Percentiles rank a stretch among this genome's conserved stretches.
These are phyloP conservation scores for Morone saxatilis DNA, from an alignment of 2,113 vertebrate genomes.

Conservation along the genomic window DNA sequence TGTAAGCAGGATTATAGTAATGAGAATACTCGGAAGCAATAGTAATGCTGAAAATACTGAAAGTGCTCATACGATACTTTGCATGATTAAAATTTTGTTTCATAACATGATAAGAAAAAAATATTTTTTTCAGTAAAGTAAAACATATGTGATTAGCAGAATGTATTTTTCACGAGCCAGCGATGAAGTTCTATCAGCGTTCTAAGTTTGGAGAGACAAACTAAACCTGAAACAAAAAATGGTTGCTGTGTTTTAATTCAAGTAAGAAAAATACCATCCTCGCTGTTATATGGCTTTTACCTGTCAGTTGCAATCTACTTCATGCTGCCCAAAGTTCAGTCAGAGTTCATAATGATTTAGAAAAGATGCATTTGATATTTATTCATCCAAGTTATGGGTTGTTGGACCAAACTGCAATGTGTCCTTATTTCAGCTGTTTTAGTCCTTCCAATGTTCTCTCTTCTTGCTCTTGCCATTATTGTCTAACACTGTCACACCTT, in stretches of 20 bases:
- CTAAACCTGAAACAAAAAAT: slow-evolving; percentile 8
- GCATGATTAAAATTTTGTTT: not conserved
- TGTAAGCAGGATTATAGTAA: not conserved
- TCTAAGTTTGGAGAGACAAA: not conserved
- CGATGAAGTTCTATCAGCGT: not conserved
- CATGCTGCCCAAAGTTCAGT: slow-evolving; percentile 32
- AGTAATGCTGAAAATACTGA: not conserved
- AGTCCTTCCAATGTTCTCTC: not conserved
- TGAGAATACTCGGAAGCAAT: not conserved
- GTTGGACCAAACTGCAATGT: slow-evolving; percentile 13
- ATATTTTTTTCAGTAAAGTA: not conserved
- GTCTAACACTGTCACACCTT: not conserved
- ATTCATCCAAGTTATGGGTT: slow-evolving; percentile 31
- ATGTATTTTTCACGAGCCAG: not conserved
- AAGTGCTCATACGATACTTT: not conserved
- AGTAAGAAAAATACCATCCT: not conserved
- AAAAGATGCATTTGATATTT: slow-evolving; percentile 36
- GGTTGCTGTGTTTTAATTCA: slow-evolving; percentile 11
- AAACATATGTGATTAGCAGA: not conserved
- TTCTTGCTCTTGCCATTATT: not conserved
- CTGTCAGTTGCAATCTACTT: slow-evolving; percentile 36
- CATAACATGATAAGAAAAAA: not conserved
- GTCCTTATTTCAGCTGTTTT: not conserved
- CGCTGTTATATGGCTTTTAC: slow-evolving; percentile 3
- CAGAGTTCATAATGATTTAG: slow-evolving; percentile 47